These are phyloP conservation scores for Dicranocentrus wangi DNA, from an alignment of 2,888 invertebrate species.

Conservation along the genomic window DNA sequence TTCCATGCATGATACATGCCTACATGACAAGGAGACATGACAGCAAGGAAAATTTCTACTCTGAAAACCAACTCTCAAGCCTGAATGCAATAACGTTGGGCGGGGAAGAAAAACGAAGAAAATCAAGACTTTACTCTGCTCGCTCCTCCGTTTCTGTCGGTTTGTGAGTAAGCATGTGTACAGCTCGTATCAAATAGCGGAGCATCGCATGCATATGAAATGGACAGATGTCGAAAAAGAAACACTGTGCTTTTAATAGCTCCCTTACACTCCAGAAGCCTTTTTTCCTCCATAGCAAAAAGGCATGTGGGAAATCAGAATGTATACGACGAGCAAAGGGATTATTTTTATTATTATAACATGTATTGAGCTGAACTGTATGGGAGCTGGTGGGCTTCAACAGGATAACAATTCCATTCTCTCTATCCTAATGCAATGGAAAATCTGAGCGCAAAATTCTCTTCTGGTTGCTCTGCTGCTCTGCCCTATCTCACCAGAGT, in stretches of 20 bases:
- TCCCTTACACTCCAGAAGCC: slow-evolving; percentile 7
- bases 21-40: slow-evolving; percentile 57
- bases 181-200: slow-evolving; percentile 17
- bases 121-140: slow-evolving; percentile 8
- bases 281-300: slow-evolving; percentile 26
- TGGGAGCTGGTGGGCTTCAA: slow-evolving; percentile 8
- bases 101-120: background rate
- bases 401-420: slow-evolving; percentile 46
- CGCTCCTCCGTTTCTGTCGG: slow-evolving; percentile 22
- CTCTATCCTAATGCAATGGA: slow-evolving; percentile 1
- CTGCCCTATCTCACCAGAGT: slow-evolving; percentile 6
- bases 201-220: slow-evolving; percentile 32
- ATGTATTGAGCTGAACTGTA: slow-evolving; percentile 10
- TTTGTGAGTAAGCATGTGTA: slow-evolving; percentile 1
- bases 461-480: no score
- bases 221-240: slow-evolving; percentile 54
- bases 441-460: slow-evolving; percentile 31
- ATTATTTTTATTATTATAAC: slow-evolving; percentile 44
- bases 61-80: slow-evolving; percentile 17
- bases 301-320: slow-evolving; percentile 45
- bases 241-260: slow-evolving; percentile 50
- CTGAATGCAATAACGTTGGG: background rate
- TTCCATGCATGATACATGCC: slow-evolving; percentile 57
- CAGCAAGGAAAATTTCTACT: slow-evolving; percentile 47
- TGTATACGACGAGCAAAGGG: slow-evolving; percentile 28